Conservation (phyloP, 2,888 invertebrate species). For the Plagiodera versicolora region DNA sequence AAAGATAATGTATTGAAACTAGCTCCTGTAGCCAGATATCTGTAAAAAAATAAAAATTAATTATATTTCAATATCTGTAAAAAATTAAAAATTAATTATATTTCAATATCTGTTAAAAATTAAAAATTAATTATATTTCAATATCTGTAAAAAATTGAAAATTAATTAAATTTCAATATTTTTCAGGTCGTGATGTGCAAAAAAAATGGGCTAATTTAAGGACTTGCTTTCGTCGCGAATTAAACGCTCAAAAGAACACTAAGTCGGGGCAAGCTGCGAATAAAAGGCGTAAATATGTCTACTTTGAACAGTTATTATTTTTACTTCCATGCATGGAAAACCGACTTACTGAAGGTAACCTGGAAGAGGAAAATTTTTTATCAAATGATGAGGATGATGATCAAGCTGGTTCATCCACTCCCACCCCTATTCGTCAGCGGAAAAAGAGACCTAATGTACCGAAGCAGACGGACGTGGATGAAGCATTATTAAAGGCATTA, state of each 20-base stretch:
- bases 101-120: too few species aligned
- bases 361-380: conserved; percentile 1
- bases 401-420: neutral
- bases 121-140: too few species aligned
- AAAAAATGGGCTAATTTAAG: too few species aligned
- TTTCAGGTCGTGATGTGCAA: too few species aligned
- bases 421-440: conserved; percentile 5
- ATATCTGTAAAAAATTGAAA: too few species aligned
- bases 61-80: too few species aligned
- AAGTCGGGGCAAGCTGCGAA: conserved; percentile 5
- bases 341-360: conserved; percentile 3
- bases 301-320: conserved; percentile 6
- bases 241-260: conserved; percentile 2
- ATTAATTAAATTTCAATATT: too few species aligned
- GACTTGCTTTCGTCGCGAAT: neutral
- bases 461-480: conserved; percentile 2
- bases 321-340: conserved; percentile 8
- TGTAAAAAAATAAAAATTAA: neutral
- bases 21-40: neutral
- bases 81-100: too few species aligned
- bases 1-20: conserved; percentile 8
- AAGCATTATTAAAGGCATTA: neutral
- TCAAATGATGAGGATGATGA: neutral
- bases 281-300: conserved; percentile 4
- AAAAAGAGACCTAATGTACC: conserved; percentile 4